Evolutionary conservation across 1,140 invertebrate species (phyloP), one percentile per base, ranked within the genome.

Genomic region (Euglossa dilemma): DNA sequence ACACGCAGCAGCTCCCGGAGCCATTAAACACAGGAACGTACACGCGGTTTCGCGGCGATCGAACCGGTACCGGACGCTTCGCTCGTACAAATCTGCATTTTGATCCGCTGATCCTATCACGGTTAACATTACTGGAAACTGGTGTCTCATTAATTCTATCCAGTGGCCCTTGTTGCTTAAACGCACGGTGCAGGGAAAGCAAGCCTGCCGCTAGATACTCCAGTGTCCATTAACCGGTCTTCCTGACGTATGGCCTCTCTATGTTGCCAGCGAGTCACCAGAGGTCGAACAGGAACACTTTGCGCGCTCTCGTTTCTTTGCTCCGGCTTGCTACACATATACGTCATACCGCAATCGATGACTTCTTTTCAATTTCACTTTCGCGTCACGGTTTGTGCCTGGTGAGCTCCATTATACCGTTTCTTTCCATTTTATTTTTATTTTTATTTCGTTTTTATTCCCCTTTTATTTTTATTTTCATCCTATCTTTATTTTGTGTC

Each of bases 81-180:
- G 6, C 61, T 63, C 67, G 77, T 56, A 56, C 73, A 80, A 80
- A 87, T 87, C 69, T 81, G 83, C 86, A 87, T 87, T 87, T 87
- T 87, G 81, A 87, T 87, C 69, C 72, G 86, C n/a, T 54, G 81
- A 87, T 87, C 78, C 67, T 84, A 87, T 87, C 86, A 80, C 61
- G 83, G 61, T 57, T 66, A 87, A 73, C 85, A 84, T 73, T 78
- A 78, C 86, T 87, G 86, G 81, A 73, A 84, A 84, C 75, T 73
- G 45, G 81, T 75, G 82, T 67, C 80, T 87, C 86, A 87, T 87
- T 87, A 87, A 87, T 87, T 87, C 85, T 50, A 61, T 43, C 54
- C 71, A 87, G 67, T 61, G 84, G 70, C 83, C 79, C 72, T 70
- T 83, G 63, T 78, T 66, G 87, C 81, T 84, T 81, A 85, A 86